phyloP scores from a whole-genome alignment of 2,888 invertebrate species.

The Xestia c-nigrum region DNA sequence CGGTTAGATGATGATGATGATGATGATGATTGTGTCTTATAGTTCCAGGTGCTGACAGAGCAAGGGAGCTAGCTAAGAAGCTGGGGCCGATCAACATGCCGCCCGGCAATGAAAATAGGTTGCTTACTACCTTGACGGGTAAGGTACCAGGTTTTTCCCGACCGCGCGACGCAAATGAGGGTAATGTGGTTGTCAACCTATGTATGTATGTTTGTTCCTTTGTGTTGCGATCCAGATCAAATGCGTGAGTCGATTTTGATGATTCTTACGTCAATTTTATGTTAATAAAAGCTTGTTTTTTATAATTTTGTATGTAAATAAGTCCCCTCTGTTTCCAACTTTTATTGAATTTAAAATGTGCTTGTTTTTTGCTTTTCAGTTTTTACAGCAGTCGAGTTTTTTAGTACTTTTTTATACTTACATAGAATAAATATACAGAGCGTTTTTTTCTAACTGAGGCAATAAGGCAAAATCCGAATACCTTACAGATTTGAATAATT shows the following conservation, averaged over 20 bases:
- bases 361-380: not conserved
- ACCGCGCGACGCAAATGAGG: not conserved
- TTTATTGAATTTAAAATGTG: not conserved
- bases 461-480: not conserved
- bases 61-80: constrained; percentile 83
- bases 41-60: constrained; percentile 87
- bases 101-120: constrained; percentile 82
- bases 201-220: constrained; percentile 3
- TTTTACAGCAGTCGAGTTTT: not conserved
- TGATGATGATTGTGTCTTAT: not conserved
- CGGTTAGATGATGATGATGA: not conserved
- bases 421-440: not conserved
- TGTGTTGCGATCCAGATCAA: not conserved
- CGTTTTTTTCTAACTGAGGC: not conserved
- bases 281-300: not conserved
- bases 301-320: not conserved
- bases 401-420: not conserved
- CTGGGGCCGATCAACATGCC: constrained; percentile 84
- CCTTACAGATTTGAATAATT: not conserved
- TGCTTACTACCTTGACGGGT: constrained; percentile 88
- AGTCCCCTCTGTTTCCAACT: not conserved
- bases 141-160: constrained; percentile 1
- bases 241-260: too few species aligned
- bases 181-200: not conserved
- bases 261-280: not conserved